Conservation (phyloP, 2,113 vertebrate genomes). For the Thamnaconus septentrionalis region DNA sequence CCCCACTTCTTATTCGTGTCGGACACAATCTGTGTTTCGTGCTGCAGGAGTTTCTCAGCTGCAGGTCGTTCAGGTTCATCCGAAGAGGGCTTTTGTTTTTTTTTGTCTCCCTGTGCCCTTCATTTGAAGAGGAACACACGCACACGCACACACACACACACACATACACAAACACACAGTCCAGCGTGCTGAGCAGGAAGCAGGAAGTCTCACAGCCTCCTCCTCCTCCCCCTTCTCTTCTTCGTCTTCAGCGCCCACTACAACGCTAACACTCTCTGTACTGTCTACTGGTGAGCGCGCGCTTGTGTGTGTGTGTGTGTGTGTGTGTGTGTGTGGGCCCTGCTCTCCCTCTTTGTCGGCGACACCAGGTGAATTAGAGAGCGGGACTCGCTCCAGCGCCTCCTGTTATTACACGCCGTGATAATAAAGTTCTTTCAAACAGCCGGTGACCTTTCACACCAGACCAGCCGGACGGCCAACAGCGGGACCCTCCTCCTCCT, state of each 20-base stretch:
- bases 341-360: no score
- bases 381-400: no score
- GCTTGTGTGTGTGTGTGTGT: not conserved
- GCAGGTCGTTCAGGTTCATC: conserved; percentile 19
- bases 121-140: conserved; percentile 16
- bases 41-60: conserved; percentile 35
- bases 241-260: not conserved
- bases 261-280: not conserved
- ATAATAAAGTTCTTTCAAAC: no score
- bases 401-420: no score
- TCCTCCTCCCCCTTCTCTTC: not conserved
- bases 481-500: no score
- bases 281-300: not conserved
- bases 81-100: conserved; percentile 9
- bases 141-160: no score
- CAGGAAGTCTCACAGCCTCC: conserved; percentile 15
- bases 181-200: conserved; percentile 20
- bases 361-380: no score
- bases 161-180: conserved; percentile 3
- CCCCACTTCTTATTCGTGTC: conserved; percentile 12
- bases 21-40: conserved; percentile 29
- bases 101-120: conserved; percentile 25
- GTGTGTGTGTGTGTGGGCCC: conserved; percentile 5
- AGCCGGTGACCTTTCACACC: no score
- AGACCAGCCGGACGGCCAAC: no score